Base-by-base conservation (phyloP, 2,888 invertebrate species). In the Tachina fera region DNA sequence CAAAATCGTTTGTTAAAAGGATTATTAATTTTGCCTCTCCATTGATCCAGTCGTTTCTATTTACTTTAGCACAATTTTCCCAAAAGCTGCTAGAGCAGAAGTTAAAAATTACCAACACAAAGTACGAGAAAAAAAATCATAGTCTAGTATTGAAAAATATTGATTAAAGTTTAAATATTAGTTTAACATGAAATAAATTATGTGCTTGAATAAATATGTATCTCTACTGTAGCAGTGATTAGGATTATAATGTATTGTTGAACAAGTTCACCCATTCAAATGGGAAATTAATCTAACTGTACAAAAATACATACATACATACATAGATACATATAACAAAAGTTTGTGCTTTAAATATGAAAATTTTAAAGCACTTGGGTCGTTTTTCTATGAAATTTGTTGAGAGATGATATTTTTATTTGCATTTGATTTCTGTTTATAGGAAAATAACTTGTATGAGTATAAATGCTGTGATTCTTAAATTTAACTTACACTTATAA, bases 81-180 rank as follows among this genome's bases (percentile, higher is more conserved):
- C 74, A 45, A 68, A 31, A 14, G 14, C n/a, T 65, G n/a, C 5
- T 11, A 13, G 45, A 49, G 14, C 60, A 16, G n/a, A 63, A 45
- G 43, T 14, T 19, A 70, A 70, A 19, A 22, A 58, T 41, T 13
- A 6, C 39, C 14, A 53, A 43, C 41, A 51, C 3, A 16, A 16
- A 51, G 16, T 51, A 8, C 3, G 14, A 65, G 22, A 5, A 58
- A 47, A 43, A 14, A 63, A 49, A 41, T 6, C 19, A 8, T 10
- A 65, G 14, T 53, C 31, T 41, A 22, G 6, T 71, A 71, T 67
- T 47, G 19, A n/a, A 61, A 89, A 88, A 72, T 72, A 70, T 91
- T 90, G 89, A 90, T 91, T 90, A 90, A 91, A 90, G 90, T 89
- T 90, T 91, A 90, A 91, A 91, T 90, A 91, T 91, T 91, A 91